Conservation (phyloP, 2,888 invertebrate species). For the Lypha dubia region DNA sequence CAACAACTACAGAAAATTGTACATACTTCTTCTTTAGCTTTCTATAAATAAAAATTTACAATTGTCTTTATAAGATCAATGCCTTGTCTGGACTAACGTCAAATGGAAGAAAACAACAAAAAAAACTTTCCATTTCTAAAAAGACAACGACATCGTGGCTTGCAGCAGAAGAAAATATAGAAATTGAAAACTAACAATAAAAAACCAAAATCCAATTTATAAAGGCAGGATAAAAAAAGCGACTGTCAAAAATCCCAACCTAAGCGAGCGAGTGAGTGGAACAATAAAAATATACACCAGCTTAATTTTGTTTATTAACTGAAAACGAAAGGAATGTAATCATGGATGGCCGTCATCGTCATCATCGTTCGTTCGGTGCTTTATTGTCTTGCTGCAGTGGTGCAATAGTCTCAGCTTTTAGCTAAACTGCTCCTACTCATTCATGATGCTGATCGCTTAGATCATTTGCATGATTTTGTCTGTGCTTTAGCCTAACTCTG, state of each 20-base stretch:
- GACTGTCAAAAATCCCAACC: conserved; percentile 54
- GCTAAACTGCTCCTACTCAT: conserved; percentile 61
- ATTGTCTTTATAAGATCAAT: conserved; percentile 69
- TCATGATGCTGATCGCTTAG: conserved; percentile 66
- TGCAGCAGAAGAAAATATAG: conserved; percentile 58
- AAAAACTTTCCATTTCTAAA: conserved; percentile 72
- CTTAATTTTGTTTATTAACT: conserved; percentile 22
- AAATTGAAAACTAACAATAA: conserved; percentile 53
- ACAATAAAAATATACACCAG: conserved; percentile 35
- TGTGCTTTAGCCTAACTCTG: conserved; percentile 10
- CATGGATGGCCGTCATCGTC: conserved; percentile 42
- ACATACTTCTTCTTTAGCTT: conserved; percentile 65
- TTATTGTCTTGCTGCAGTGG: conserved; percentile 48
- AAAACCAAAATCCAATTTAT: conserved; percentile 56
- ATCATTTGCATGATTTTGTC: conserved; percentile 70
- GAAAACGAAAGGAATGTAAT: conserved; percentile 71
- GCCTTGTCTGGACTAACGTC: conserved; percentile 70
- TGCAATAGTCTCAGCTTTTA: conserved; percentile 15
- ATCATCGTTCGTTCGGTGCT: conserved; percentile 29
- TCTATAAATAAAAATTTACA: conserved; percentile 63
- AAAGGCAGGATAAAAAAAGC: conserved; percentile 61
- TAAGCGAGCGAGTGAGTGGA: conserved; percentile 34
- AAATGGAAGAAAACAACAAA: conserved; percentile 35
- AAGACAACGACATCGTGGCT: conserved; percentile 67
- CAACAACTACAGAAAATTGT: conserved; percentile 8